Evolutionary conservation across 1,140 invertebrate species (phyloP).

Genomic region (Drosophila kurseongensis): DNA sequence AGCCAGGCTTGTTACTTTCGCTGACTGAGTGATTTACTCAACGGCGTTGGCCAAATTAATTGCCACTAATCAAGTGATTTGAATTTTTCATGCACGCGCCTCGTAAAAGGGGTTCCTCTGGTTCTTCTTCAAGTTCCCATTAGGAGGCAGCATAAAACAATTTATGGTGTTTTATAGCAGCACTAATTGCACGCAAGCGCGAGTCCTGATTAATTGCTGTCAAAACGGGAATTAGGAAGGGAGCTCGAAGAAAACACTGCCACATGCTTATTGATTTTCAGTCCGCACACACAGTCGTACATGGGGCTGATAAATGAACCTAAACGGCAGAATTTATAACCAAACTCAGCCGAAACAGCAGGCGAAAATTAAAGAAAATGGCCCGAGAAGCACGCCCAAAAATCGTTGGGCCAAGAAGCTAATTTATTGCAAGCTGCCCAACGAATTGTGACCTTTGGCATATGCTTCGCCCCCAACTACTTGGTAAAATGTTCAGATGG

Average conservation of each 20-base stretch:
- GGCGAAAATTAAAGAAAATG: constrained; percentile 54
- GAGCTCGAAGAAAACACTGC: constrained; percentile 1
- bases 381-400: constrained; percentile 32
- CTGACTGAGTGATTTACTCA: constrained; percentile 53
- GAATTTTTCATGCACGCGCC: constrained; percentile 66
- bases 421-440: constrained; percentile 59
- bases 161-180: constrained; percentile 61
- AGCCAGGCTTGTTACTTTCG: neutral
- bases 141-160: constrained; percentile 55
- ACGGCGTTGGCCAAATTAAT: constrained; percentile 60
- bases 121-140: constrained; percentile 16
- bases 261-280: constrained; percentile 66
- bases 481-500: constrained; percentile 23
- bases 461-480: constrained; percentile 28
- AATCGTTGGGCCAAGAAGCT: constrained; percentile 63
- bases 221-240: constrained; percentile 43
- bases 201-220: constrained; percentile 57
- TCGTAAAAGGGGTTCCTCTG: constrained; percentile 52
- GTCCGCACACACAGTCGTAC: constrained; percentile 8
- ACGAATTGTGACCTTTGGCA: constrained; percentile 45
- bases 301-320: constrained; percentile 47
- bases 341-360: constrained; percentile 10
- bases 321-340: constrained; percentile 49
- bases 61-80: constrained; percentile 78
- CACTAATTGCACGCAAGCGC: constrained; percentile 69